Evolutionary conservation across 2,113 vertebrate genomes (phyloP).

Genomic region (Plecturocebus donacophilus): DNA sequence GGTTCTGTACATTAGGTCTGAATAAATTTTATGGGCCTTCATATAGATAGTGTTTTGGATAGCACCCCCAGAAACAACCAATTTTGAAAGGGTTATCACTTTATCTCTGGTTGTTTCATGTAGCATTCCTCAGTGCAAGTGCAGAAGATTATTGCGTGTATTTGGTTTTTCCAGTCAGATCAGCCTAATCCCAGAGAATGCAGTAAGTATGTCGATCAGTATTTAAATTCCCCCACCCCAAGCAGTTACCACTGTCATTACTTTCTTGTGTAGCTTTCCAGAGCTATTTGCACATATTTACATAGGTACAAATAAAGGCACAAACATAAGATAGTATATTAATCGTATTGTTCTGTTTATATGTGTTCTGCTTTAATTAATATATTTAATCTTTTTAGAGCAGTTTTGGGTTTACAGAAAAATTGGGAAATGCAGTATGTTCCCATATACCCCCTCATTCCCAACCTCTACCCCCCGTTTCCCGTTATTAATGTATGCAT

Average conservation of each 20-base stretch:
- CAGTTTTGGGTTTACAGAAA: neutral
- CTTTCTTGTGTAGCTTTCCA: slow-evolving; percentile 1
- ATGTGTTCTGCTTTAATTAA: slow-evolving; percentile 7
- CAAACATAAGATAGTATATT: neutral
- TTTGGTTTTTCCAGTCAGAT: slow-evolving; percentile 32
- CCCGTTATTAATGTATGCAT: neutral
- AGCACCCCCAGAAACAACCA: neutral
- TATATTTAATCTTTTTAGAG: neutral
- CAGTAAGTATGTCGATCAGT: neutral
- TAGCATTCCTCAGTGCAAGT: neutral
- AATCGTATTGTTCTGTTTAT: neutral
- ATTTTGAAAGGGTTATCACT: neutral
- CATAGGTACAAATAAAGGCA: neutral
- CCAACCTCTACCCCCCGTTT: neutral
- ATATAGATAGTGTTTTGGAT: neutral
- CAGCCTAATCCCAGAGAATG: neutral
- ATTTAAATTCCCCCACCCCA: neutral
- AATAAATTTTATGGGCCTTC: neutral
- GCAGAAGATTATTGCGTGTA: neutral
- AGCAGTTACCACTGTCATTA: neutral
- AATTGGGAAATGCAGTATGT: neutral
- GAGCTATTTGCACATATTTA: neutral
- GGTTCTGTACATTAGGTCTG: neutral
- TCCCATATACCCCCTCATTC: neutral
- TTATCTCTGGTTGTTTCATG: neutral